Base-by-base conservation (phyloP, 2,888 invertebrate species). In the Sinohyriopsis cumingii region DNA sequence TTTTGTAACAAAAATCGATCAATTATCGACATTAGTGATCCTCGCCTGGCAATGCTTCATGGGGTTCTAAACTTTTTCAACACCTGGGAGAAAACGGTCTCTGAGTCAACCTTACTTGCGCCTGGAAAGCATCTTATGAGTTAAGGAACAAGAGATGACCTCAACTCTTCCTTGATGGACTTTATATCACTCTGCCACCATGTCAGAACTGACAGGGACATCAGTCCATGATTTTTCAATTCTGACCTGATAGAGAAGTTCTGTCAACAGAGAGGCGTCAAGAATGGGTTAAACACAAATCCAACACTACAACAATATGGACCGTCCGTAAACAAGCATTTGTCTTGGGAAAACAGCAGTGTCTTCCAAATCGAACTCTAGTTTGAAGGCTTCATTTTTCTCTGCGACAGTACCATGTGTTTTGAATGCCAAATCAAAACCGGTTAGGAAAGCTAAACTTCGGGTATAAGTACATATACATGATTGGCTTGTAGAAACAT, bases 231-330 rank as follows among this genome's bases (percentile, higher is more conserved):
- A 19, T 73, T 59, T 53, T 33, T 78, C 15, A 73, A 78, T 60
- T 75, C 67, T 5, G 78, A 78, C 55, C 55, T 69, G 19, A 56
- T 73, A 18, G 68, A 68, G 24, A 63, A 68, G 59, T 68, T 68
- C 57, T 68, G 68, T 33, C 68, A 68, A 25, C 63, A 68, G 54
- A 5, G 68, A 59, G 68, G 68, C 0, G 53, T 68, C 1, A 28
- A 19, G 18, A 33, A 64, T 59, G 68, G 68, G 5, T 45, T 53
- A 28, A 68, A 68, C 54, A n/a, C n/a, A 63, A 33, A 63, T 54
- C 73, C 75, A 20, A 76, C 78, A 62, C 54, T 78, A 15, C 53
- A 69, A n/a, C 73, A 76, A 55, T 74, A 76, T 71, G 75, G 78
- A 28, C 78, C 75, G 18, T 65, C 74, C 20, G 69, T 72, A 33